Base-by-base conservation (phyloP, 1,140 invertebrate species). In the Telenomus remus region DNA sequence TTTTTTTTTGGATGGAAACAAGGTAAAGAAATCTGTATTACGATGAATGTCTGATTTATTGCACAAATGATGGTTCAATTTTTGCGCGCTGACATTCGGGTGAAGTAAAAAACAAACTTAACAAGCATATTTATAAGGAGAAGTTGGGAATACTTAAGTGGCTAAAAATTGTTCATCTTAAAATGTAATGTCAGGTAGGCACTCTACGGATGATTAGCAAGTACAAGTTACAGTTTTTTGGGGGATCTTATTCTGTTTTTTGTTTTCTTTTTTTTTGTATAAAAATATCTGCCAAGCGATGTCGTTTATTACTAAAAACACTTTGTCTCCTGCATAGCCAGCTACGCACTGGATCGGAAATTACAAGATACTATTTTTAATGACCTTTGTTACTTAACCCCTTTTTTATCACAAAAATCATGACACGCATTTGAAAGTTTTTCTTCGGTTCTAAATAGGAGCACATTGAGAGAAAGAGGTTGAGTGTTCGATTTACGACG, bases 31-130 rank as follows among this genome's bases (percentile, higher is more conserved):
- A 12, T 35, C 35, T 5, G n/a, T 13, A 4, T 19, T 27, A 75
- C 53, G 63, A 76, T 53, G 65, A 79, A 79, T 78, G 59, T 76
- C 72, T 64, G 76, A 70, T 81, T 81, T 79, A 81, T 79, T 79
- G 79, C 77, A 79, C 60, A 81, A 66, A 69, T 70, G 63, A 74
- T 73, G 75, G 64, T 75, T 61, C 48, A 70, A 27, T 65, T 44
- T n/a, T 34, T 70, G 79, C 64, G 56, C 72, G 72, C 71, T 69
- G 76, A 78, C 64, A 66, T 27, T 80, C 71, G 60, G 42, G 19
- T 68, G 53, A 57, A 72, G 64, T 68, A 64, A 78, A 64, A 76
- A 76, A 76, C 75, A 81, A 76, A 79, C 66, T 80, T 77, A 80
- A 80, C 74, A 82, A 78, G 69, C 72, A 78, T 78, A 64, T 74